phyloP scores from a whole-genome alignment of 2,888 invertebrate genomes.

The Lochmaea capreae region DNA sequence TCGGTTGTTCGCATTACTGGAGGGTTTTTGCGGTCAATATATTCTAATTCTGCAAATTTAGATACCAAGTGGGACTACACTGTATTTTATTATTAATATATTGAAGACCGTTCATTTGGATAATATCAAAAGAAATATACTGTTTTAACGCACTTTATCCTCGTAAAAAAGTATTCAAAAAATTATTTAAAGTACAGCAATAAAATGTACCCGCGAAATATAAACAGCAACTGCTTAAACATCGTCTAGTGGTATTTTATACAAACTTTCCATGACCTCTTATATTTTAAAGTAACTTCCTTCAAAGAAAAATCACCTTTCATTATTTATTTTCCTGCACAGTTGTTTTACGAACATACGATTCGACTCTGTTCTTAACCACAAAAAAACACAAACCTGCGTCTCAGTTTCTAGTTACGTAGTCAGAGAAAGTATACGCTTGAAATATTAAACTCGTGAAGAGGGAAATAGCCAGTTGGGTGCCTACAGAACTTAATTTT shows the following conservation, averaged over 20 bases:
- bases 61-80: background rate
- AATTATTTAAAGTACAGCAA: no score
- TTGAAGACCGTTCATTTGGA: no score
- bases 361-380: background rate
- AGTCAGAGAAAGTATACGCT: constrained; percentile 30
- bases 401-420: constrained; percentile 9
- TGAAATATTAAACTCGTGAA: constrained; percentile 31
- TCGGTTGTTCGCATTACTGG: background rate
- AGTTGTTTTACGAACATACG: background rate
- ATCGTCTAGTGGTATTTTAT: no score
- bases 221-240: no score
- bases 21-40: background rate
- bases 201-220: no score
- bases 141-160: no score
- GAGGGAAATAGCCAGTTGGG: constrained; percentile 24
- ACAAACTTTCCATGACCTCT: no score
- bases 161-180: no score
- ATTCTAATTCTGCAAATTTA: background rate
- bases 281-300: no score
- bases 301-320: background rate
- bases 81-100: background rate
- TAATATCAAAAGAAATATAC: no score
- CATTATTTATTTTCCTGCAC: background rate
- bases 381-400: background rate
- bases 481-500: constrained; percentile 31